These are phyloP conservation scores for Cataglyphis albicans DNA, from an alignment of 2,888 invertebrate genomes.

Conservation along the genomic window DNA sequence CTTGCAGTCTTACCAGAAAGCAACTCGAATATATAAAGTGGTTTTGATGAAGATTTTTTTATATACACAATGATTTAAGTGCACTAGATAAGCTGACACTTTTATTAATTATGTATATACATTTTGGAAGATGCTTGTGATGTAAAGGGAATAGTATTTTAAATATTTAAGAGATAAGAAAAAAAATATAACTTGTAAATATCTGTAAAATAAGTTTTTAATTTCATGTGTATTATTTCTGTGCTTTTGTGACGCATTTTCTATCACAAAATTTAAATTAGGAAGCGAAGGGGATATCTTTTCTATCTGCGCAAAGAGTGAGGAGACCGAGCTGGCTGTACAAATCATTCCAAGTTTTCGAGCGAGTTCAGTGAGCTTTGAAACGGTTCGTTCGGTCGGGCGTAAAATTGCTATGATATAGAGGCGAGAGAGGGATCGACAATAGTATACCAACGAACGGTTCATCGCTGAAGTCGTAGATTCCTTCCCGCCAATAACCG, in stretches of 20 bases:
- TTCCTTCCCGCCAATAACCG: slow-evolving; percentile 64
- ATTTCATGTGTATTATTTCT: background rate
- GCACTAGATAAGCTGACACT: background rate
- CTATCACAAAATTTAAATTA: slow-evolving; percentile 71
- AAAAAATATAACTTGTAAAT: background rate
- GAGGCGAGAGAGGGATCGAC: slow-evolving; percentile 67
- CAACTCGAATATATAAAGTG: background rate
- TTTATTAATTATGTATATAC: background rate
- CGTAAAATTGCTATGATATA: slow-evolving; percentile 85
- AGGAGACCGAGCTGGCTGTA: slow-evolving; percentile 72
- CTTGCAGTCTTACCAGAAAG: background rate
- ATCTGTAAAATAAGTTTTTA: background rate
- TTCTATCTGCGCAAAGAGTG: slow-evolving; percentile 28
- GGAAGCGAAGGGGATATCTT: slow-evolving; percentile 57
- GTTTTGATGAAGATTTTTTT: background rate
- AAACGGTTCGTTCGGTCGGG: slow-evolving; percentile 79
- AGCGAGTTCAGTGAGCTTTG: slow-evolving; percentile 78
- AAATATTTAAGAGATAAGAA: background rate
- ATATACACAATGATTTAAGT: background rate
- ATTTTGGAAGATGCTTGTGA: background rate
- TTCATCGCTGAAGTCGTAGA: slow-evolving; percentile 53
- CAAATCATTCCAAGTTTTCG: slow-evolving; percentile 83
- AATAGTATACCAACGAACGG: slow-evolving; percentile 63
- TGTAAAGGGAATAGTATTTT: background rate
- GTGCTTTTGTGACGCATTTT: background rate